Percentiles rank a stretch among this genome's conserved stretches.
Evolutionary conservation across 2,797 vertebrate species (phyloP).

Genomic region (Bradypodion ventrale): DNA sequence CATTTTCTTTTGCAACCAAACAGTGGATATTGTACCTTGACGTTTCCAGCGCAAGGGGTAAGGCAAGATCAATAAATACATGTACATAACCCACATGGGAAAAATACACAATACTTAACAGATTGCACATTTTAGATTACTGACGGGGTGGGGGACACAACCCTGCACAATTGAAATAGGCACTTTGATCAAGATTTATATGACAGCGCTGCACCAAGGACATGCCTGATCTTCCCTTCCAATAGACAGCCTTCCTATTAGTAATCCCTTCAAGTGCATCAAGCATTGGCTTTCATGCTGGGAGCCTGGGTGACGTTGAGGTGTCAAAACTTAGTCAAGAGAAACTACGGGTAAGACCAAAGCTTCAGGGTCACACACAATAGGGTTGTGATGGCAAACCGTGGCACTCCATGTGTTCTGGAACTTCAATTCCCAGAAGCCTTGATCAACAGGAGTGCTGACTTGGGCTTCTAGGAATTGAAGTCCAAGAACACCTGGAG

Average conservation of each 20-base stretch:
- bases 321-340: constrained; percentile 39
- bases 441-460: too few species aligned
- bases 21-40: constrained; percentile 45
- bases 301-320: constrained; percentile 40
- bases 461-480: too few species aligned
- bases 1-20: constrained; percentile 38
- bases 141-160: constrained; percentile 60
- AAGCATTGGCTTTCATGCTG: constrained; percentile 33
- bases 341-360: background rate
- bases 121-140: constrained; percentile 64
- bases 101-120: constrained; percentile 73
- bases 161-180: constrained; percentile 54
- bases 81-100: constrained; percentile 20
- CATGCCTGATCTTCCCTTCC: constrained; percentile 43
- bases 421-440: too few species aligned
- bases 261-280: background rate
- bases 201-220: constrained; percentile 16
- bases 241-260: background rate
- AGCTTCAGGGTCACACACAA: constrained; percentile 26
- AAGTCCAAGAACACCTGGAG: too few species aligned
- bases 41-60: constrained; percentile 57
- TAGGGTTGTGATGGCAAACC: too few species aligned
- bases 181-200: constrained; percentile 43
- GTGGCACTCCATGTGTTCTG: too few species aligned
- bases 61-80: constrained; percentile 46